Percentiles rank a stretch among this genome's conserved stretches.
Evolutionary conservation across 2,113 vertebrate genomes (phyloP).

Genomic region (Mus musculus): DNA sequence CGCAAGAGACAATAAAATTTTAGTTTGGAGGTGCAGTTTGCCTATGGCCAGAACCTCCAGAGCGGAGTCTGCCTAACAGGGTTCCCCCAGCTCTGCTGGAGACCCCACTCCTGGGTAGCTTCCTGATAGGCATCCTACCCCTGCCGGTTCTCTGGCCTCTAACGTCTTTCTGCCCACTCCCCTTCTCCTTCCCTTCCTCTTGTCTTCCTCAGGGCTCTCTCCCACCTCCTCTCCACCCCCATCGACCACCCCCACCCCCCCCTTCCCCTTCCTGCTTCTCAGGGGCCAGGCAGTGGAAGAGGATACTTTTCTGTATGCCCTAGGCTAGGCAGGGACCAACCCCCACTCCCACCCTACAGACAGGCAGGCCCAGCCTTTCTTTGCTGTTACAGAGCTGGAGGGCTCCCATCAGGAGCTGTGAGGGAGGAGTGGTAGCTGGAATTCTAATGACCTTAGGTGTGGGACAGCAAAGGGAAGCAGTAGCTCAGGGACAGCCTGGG

Average conservation of each 20-base stretch:
- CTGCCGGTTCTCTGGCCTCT: neutral
- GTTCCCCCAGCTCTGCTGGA: neutral
- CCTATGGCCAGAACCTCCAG: neutral
- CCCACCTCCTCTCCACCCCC: accelerated
- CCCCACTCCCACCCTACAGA: too few relatives aligned
- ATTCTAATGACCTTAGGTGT: neutral
- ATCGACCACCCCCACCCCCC: too few relatives aligned
- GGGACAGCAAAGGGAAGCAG: neutral
- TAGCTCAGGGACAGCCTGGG: neutral
- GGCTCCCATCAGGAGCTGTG: neutral
- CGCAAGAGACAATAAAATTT: constrained; percentile 80
- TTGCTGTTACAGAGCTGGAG: neutral
- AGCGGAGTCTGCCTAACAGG: neutral
- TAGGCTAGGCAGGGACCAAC: neutral
- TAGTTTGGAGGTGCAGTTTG: neutral
- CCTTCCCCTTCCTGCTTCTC: neutral
- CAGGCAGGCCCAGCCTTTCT: neutral
- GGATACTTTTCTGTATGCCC: neutral
- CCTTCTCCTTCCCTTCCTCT: neutral
- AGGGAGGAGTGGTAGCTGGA: too few relatives aligned
- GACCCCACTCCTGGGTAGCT: neutral
- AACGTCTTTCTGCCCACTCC: neutral
- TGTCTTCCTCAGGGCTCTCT: too few relatives aligned
- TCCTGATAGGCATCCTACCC: neutral
- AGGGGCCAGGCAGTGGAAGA: neutral